phyloP scores from a whole-genome alignment of 2,888 invertebrate species.

The Panorpa germanica region DNA sequence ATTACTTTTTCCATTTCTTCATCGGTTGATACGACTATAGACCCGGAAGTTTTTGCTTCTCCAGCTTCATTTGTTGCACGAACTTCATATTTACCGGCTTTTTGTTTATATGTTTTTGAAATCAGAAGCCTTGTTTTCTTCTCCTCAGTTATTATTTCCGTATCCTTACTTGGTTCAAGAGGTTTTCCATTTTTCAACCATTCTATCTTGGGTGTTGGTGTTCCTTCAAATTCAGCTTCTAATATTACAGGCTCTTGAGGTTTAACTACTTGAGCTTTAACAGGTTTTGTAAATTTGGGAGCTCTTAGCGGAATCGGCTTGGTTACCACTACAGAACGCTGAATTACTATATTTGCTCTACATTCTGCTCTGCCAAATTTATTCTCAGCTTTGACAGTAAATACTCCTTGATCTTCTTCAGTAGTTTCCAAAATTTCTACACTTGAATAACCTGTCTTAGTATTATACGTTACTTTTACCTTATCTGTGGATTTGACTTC shows the following conservation, averaged over 20 bases:
- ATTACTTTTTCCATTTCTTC: slow-evolving; percentile 36
- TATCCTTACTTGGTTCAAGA: slow-evolving; percentile 42
- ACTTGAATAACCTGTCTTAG: slow-evolving; percentile 39
- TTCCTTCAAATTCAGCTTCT: slow-evolving; percentile 51
- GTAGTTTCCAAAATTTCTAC: slow-evolving; percentile 43
- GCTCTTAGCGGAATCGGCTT: slow-evolving; percentile 33
- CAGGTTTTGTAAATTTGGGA: slow-evolving; percentile 58
- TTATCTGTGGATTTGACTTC: slow-evolving; percentile 37
- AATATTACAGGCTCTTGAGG: slow-evolving; percentile 48
- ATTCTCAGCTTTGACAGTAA: slow-evolving; percentile 51
- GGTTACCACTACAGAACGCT: slow-evolving; percentile 25
- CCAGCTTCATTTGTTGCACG: slow-evolving; percentile 59
- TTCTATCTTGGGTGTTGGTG: slow-evolving; percentile 49
- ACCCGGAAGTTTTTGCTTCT: slow-evolving; percentile 62
- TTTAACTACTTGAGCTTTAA: slow-evolving; percentile 53
- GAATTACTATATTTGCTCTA: slow-evolving; percentile 48
- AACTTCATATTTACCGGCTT: slow-evolving; percentile 78
- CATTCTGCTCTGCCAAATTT: slow-evolving; percentile 54
- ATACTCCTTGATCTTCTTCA: slow-evolving; percentile 45
- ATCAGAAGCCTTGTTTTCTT: slow-evolving; percentile 45
- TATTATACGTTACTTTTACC: slow-evolving; percentile 34
- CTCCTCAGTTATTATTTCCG: slow-evolving; percentile 35
- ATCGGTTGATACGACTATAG: slow-evolving; percentile 52
- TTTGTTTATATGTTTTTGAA: slow-evolving; percentile 47
- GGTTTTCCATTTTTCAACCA: slow-evolving; percentile 76